A percentile compares a stretch with the other conserved stretches of the same genome.
phyloP scores from a whole-genome alignment of 1,140 invertebrate genomes.

The Brachionus sp. region DNA sequence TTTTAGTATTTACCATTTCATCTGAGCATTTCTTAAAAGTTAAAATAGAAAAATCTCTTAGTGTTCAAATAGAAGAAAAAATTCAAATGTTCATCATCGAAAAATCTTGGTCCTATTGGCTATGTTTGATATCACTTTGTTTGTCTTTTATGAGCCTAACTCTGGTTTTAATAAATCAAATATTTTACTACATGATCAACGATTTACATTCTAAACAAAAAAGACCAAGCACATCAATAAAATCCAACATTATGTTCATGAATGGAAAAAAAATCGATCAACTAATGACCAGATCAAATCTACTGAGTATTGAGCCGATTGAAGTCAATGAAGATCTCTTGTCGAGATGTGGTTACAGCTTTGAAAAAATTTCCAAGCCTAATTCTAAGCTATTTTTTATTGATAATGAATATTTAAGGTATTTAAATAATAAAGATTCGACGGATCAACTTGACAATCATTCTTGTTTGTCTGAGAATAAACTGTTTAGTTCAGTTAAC shows the following conservation, averaged over 20 bases:
- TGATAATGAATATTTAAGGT: background rate
- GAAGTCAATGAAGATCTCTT: background rate
- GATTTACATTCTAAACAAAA: background rate
- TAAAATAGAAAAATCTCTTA: background rate
- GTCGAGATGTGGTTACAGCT: background rate
- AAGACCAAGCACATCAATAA: background rate
- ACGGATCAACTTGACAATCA: background rate
- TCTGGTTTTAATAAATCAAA: background rate
- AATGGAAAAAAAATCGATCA: background rate
- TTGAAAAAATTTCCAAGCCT: background rate
- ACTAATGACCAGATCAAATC: background rate
- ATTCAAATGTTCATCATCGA: background rate
- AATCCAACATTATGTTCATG: background rate
- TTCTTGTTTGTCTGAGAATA: background rate
- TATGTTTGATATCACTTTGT: background rate
- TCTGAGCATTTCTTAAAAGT: background rate
- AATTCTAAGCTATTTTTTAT: background rate
- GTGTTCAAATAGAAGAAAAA: background rate
- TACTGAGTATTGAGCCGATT: background rate
- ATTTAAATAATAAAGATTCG: background rate
- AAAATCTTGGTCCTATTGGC: conserved; percentile 21
- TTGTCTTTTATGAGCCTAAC: background rate
- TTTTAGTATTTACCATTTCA: background rate
- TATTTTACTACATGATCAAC: background rate
- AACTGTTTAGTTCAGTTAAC: background rate